Base-by-base conservation (phyloP, 1,140 invertebrate genomes). In the Temnothorax longispinosus region DNA sequence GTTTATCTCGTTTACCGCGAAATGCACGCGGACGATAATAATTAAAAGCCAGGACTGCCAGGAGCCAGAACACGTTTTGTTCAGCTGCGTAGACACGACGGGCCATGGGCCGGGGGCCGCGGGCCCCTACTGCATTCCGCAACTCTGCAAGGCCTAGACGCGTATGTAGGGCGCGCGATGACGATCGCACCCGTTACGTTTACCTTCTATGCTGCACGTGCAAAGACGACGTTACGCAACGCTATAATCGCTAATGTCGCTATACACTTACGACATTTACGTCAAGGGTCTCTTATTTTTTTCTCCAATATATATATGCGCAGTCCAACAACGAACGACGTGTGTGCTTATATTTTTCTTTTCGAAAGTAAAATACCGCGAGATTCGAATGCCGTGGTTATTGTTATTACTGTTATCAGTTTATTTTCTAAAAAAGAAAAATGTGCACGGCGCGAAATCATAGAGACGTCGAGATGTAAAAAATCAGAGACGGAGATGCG, bases 111-210 rank as follows among this genome's bases (percentile, higher is more conserved):
- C 21, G 21, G 21, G 21, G 21, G 21, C 21, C 21, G 21, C 27
- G 27, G 27, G 27, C 27, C 27, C 27, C 27, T 27, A 27, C 27
- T 27, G 27, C 27, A 27, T 27, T 27, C 27, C 27, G 27, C 27
- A 27, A 27, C 27, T 27, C 27, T 4, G 62, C 44, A 71, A 81
- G 65, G 35, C n/a, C 78, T 21, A 21, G 21, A 21, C 21, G 21
- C 65, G 65, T 81, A 81, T 81, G 78, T 81, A 81, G 78, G 65
- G 15, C 65, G 38, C 35, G 47, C 77, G 64, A 38, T 47, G 47
- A 35, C 47, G 27, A 67, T 27, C 27, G 32, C 13, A 32, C 67
- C 32, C 44, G 27, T 56, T 81, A 21, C 64, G 21, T 56, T 81
- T 56, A 56, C 15, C 50, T 32, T 32, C 15, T 56, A 47, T 27